A percentile compares a stretch with the other conserved stretches of the same genome.
phyloP scores from a whole-genome alignment of 1,140 invertebrate species.

The Orchesella cincta region DNA sequence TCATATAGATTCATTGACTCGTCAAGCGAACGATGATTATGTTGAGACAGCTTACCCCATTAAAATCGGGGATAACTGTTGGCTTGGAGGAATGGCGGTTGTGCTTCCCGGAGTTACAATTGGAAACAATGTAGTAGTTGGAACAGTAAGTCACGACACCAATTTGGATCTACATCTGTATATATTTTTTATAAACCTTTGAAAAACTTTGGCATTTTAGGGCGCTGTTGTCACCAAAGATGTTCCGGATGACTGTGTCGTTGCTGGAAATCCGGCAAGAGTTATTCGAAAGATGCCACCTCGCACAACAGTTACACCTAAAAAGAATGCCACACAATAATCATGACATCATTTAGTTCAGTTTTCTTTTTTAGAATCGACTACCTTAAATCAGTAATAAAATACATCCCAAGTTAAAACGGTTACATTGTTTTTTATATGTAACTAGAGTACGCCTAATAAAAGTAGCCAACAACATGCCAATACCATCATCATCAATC shows the following conservation, averaged over 20 bases:
- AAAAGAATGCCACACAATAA: no score
- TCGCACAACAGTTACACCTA: not conserved
- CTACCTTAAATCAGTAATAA: no score
- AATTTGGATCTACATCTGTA: no score
- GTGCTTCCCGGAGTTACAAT: constrained; percentile 52
- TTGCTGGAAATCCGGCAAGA: constrained; percentile 50
- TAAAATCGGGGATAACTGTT: constrained; percentile 48
- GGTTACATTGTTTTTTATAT: no score
- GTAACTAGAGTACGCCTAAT: no score
- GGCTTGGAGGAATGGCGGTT: constrained; percentile 49
- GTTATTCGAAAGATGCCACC: constrained; percentile 42
- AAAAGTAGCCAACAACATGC: no score
- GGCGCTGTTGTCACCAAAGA: constrained; percentile 50
- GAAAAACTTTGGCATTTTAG: not conserved
- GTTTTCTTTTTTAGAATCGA: no score
- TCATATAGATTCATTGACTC: constrained; percentile 33
- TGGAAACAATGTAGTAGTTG: constrained; percentile 50
- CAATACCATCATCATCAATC: no score
- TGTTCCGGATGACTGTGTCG: constrained; percentile 47
- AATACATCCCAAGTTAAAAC: no score
- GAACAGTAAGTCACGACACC: constrained; percentile 45
- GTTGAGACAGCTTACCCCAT: constrained; percentile 40
- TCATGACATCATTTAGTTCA: no score
- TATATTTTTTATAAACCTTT: no score
- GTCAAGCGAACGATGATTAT: constrained; percentile 38